Base-by-base conservation (phyloP, 2,888 invertebrate genomes). In the Luffia ferchaultella region DNA sequence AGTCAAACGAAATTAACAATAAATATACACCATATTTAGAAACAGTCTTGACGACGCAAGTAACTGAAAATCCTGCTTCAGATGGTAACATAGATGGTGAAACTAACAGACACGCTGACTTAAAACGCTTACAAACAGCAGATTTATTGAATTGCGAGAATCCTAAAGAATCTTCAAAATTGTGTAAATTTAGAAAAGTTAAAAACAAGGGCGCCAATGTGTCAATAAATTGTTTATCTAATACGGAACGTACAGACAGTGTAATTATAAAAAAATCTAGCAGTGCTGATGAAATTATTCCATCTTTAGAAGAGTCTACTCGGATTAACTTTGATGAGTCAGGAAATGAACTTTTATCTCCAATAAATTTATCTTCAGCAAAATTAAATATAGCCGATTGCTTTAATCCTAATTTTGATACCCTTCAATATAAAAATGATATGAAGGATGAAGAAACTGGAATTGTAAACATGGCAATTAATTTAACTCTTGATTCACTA, bases 191-290 rank as follows among this genome's bases (percentile, higher is more conserved):
- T 55, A 69, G 79, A 57, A 82, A 77, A 64, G 54, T 58, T 19
- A 78, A 73, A 61, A 30, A 30, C 12, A 3, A 30, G 3, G 30
- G 3, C 30, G 5, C 30, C 12, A 30, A 30, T 49, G 52, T 56
- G 46, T 44, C 52, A 53, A 50, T 54, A 30, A 47, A 50, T 9
- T 54, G 18, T 43, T 54, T 52, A 41, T 55, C 57, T 46, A 68
- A 65, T 55, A 59, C 60, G 54, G 55, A 65, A 42, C 68, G 83
- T 64, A 79, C 72, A 40, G 74, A 83, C 54, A 83, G 83, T 61
- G 83, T 83, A 1, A 83, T 83, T 30, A 82, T 82, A 53, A 79
- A 82, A 68, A 83, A n/a, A n/a, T n/a, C n/a, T n/a, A n/a, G 5
- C 12, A 12, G 30, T 30, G 30, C 3, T 12, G 12, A 3, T 30